Conservation (phyloP, 64 coral and sea anemone species). For the Platygyra sinensis region DNA sequence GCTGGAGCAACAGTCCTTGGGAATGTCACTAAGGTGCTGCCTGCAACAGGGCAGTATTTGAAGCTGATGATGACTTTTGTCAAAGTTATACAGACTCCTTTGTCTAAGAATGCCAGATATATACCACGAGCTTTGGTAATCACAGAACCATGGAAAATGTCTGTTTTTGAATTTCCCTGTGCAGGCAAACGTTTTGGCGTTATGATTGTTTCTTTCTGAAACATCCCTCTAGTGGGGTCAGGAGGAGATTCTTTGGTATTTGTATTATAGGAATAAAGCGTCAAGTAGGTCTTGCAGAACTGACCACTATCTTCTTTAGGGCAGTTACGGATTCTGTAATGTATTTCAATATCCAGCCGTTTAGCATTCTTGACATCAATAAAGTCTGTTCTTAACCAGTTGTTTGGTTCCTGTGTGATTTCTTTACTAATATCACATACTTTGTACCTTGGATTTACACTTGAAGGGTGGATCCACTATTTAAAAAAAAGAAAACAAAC, state of each 20-base stretch:
- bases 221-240: not conserved
- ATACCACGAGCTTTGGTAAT: not conserved
- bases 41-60: conserved; percentile 34
- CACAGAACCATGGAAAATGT: not conserved
- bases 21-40: conserved; percentile 35
- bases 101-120: conserved; percentile 39
- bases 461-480: not conserved
- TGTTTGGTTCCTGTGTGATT: not conserved
- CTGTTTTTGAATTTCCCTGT: not conserved
- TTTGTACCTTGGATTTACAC: not conserved
- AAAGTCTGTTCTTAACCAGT: conserved; percentile 48
- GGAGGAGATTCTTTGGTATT: not conserved
- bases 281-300: not conserved
- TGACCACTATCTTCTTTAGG: not conserved
- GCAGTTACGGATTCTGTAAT: conserved; percentile 15
- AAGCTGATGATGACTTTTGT: not conserved
- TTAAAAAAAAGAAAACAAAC: not conserved
- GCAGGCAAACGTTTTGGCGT: not conserved
- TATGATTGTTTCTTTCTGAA: not conserved
- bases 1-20: conserved; percentile 25
- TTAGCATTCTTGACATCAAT: conserved; percentile 39
- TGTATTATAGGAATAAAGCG: not conserved
- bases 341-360: conserved; percentile 5
- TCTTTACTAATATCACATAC: not conserved
- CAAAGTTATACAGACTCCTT: conserved; percentile 25